Evolutionary conservation across 2,113 vertebrate genomes (phyloP), one percentile per base, ranked within the genome.

Genomic region (Pelecanus crispus): DNA sequence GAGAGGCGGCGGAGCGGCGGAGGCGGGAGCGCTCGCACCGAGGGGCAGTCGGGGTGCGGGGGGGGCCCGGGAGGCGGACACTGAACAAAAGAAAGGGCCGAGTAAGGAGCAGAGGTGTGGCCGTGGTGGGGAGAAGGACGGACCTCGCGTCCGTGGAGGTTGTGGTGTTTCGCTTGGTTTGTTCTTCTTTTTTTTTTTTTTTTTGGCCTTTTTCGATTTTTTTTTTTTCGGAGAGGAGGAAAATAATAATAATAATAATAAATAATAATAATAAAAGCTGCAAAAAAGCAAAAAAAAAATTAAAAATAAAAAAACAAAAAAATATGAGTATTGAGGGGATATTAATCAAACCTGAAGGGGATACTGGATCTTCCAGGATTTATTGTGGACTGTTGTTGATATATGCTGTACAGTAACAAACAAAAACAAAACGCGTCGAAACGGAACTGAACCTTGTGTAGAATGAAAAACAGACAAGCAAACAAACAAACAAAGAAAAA

Each of bases 381-480:
- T 98, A 97, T 98, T 99, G 98, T 97, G 99, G 99, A 98, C 98
- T 96, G 97, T 98, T 98, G 98, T 98, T 99, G 99, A 99, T 99
- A 99, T 99, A 98, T 98, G 98, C 98, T 99, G 99, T 99, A 99
- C 99, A 99, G 98, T 99, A 99, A 99, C 98, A 98, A 98, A 98
- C 80, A 95, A 95, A 95, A 98, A 98, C 97, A 98, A 98, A 94
- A 95, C 70, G 63, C 94, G 92, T 94, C 98, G 98, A 98, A 99
- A 94, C 98, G 98, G 99, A 98, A 99, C 98, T 98, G 98, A 99
- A 98, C 96, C 98, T 98, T 98, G 97, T 99, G 98, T 99, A 99
- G 99, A 99, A 98, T 53, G 52, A 74, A 53, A 52, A 71, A 32
- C 59, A 90, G 61, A 45, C 56, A 66, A 94, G 62, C 44, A 73